These are phyloP conservation scores for Siniperca obscura DNA, from an alignment of 2,797 vertebrate genomes.

Conservation along the genomic window DNA sequence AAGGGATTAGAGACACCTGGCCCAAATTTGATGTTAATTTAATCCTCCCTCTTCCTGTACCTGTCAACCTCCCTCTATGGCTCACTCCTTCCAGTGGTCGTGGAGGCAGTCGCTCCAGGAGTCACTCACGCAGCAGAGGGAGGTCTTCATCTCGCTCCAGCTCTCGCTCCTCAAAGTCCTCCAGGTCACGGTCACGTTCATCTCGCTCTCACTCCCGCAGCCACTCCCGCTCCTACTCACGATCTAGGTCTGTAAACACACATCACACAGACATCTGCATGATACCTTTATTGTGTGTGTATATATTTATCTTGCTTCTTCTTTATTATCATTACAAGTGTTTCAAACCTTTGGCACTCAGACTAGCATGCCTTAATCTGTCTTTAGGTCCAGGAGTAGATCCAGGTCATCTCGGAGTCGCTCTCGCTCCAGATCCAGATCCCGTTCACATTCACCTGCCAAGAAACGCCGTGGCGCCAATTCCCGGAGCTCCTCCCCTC, in stretches of 20 bases:
- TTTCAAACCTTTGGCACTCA: not conserved
- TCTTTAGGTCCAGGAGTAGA: constrained; percentile 87
- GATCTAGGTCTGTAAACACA: constrained; percentile 88
- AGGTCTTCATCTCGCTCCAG: constrained; percentile 94
- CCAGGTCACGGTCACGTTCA: constrained; percentile 87
- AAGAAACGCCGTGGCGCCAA: constrained; percentile 85
- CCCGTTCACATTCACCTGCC: constrained; percentile 90
- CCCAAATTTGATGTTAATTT: not conserved
- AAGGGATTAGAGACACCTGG: not conserved
- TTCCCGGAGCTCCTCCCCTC: constrained; percentile 92
- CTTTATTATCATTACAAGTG: not conserved
- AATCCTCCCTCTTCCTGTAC: not conserved
- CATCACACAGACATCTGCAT: not conserved
- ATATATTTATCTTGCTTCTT: not conserved
- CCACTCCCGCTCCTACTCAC: constrained; percentile 91
- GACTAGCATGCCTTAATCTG: not conserved
- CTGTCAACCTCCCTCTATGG: not conserved
- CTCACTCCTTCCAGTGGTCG: constrained; percentile 63
- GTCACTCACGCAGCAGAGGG: constrained; percentile 92
- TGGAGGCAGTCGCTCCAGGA: constrained; percentile 87
- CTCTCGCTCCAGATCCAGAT: constrained; percentile 90
- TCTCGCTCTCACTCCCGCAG: constrained; percentile 88
- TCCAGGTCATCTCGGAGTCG: constrained; percentile 91
- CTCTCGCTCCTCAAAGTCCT: constrained; percentile 95
- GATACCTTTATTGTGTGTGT: not conserved